Percentiles rank a stretch among this genome's conserved stretches.
These are phyloP conservation scores for Battus philenor DNA, from an alignment of 1,140 invertebrate species.

Conservation along the genomic window DNA sequence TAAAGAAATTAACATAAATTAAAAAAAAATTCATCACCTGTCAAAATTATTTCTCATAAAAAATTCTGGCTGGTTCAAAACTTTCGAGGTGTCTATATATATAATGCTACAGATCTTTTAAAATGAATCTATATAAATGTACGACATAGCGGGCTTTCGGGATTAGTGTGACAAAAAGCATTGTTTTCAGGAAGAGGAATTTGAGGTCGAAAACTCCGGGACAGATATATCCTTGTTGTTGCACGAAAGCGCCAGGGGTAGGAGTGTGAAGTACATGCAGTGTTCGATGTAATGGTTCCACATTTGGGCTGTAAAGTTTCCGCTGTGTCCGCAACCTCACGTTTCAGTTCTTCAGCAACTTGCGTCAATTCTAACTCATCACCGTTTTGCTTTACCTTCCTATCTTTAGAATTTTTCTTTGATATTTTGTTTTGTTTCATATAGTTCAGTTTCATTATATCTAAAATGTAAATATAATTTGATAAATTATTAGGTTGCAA, in stretches of 20 bases:
- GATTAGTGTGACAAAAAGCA: conserved; percentile 1
- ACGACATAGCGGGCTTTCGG: not conserved
- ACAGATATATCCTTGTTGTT: not conserved
- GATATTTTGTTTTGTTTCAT: not conserved
- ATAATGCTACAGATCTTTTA: too few species aligned
- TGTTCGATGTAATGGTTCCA: not conserved
- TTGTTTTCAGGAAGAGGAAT: conserved; percentile 3
- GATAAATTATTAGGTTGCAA: too few species aligned
- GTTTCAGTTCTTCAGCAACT: not conserved
- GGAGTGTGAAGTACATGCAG: too few species aligned
- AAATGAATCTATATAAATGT: conserved; percentile 7
- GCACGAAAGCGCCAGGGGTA: not conserved
- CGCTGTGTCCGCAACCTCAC: not conserved
- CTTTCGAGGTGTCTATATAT: too few species aligned
- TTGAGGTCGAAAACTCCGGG: not conserved
- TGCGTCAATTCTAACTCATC: not conserved
- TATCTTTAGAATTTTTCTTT: not conserved
- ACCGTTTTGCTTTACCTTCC: not conserved
- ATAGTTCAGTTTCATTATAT: not conserved
- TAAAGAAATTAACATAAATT: too few species aligned
- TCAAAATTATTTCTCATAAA: too few species aligned
- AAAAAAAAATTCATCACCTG: too few species aligned
- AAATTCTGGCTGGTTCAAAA: too few species aligned
- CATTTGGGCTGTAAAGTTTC: not conserved
- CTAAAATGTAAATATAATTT: too few species aligned